These are phyloP conservation scores for Urocyon cinereoargenteus DNA, from an alignment of 2,797 vertebrate species.

Conservation along the genomic window DNA sequence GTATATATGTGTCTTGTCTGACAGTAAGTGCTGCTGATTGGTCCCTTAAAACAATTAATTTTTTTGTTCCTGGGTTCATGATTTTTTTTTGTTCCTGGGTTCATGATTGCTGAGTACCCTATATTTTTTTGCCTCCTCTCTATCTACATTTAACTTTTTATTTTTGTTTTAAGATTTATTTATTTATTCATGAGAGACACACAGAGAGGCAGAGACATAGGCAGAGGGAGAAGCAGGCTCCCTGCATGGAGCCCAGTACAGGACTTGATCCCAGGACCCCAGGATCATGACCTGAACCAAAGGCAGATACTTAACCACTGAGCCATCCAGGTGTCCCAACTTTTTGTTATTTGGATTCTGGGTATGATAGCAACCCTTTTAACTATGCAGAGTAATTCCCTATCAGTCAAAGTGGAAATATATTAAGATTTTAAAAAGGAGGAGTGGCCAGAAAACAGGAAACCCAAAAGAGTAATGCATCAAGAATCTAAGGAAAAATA, in stretches of 20 bases:
- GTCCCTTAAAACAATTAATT: background rate
- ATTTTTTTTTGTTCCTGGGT: background rate
- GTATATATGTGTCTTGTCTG: background rate
- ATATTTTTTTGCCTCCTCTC: background rate
- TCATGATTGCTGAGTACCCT: background rate
- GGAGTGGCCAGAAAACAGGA: background rate
- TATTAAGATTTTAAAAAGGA: background rate
- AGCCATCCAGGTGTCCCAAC: background rate
- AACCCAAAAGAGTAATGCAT: background rate
- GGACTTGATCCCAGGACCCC: too few species aligned
- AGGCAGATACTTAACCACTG: too few species aligned
- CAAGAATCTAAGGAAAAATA: background rate
- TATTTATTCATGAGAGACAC: too few species aligned
- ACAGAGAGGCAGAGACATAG: too few species aligned
- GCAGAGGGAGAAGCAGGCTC: too few species aligned
- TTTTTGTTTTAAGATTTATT: too few species aligned
- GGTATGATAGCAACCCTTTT: background rate
- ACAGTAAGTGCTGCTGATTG: background rate
- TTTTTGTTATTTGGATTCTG: background rate
- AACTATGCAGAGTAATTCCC: background rate
- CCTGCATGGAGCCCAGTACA: too few species aligned
- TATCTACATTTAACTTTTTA: background rate
- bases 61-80: background rate
- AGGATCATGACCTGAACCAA: too few species aligned
- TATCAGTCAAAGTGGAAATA: background rate